These are phyloP conservation scores for Thalassophryne amazonica DNA, from an alignment of 2,797 vertebrate genomes.

Conservation along the genomic window DNA sequence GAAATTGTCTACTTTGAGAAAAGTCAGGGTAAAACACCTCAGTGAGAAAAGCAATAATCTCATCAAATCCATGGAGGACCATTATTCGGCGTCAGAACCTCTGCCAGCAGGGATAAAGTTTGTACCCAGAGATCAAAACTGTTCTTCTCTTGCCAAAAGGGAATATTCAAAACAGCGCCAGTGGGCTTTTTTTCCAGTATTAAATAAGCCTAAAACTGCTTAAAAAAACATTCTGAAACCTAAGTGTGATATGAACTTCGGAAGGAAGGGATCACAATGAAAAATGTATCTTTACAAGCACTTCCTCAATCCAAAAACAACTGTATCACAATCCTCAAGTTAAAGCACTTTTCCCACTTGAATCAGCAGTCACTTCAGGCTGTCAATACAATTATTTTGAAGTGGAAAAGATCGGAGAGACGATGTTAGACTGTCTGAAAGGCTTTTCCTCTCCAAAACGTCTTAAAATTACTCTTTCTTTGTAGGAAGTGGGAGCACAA, in stretches of 20 bases:
- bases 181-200: slow-evolving; percentile 51
- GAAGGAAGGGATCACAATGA: slow-evolving; percentile 44
- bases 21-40: slow-evolving; percentile 49
- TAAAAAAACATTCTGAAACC: slow-evolving; percentile 44
- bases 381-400: slow-evolving; percentile 14
- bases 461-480: slow-evolving; percentile 25
- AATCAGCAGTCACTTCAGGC: slow-evolving; percentile 26
- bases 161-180: slow-evolving; percentile 64
- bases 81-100: slow-evolving; percentile 66
- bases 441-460: no score
- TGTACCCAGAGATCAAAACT: slow-evolving; percentile 62
- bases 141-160: slow-evolving; percentile 60
- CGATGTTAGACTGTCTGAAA: slow-evolving; percentile 25
- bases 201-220: slow-evolving; percentile 42
- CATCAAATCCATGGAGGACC: slow-evolving; percentile 65
- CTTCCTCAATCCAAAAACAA: slow-evolving; percentile 34
- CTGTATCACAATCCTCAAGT: slow-evolving; percentile 27
- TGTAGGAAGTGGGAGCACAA: not conserved
- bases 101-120: slow-evolving; percentile 59
- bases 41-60: slow-evolving; percentile 63
- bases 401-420: slow-evolving; percentile 17
- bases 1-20: slow-evolving; percentile 26
- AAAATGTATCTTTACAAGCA: slow-evolving; percentile 27
- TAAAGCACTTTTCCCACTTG: not conserved
- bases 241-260: slow-evolving; percentile 44